These are phyloP conservation scores for Eulemur rufifrons DNA, from an alignment of 2,113 vertebrate genomes.

Conservation along the genomic window DNA sequence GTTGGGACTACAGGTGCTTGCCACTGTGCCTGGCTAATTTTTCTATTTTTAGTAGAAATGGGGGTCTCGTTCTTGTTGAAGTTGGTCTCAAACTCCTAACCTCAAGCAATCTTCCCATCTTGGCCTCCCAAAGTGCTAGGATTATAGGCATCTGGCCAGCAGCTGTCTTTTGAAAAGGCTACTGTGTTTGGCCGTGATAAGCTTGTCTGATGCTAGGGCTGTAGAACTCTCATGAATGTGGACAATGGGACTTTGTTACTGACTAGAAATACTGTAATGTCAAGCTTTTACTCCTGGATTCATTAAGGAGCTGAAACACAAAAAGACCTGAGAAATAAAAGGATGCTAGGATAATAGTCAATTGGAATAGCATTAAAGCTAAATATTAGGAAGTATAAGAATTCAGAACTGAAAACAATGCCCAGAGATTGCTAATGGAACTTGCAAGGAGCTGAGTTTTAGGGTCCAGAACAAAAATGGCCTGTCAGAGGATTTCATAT, in stretches of 20 bases:
- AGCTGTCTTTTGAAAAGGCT: not conserved
- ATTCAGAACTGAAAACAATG: not conserved
- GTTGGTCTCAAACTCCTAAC: too few relatives aligned
- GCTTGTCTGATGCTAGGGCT: not conserved
- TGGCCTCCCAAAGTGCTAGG: too few relatives aligned
- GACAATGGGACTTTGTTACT: not conserved
- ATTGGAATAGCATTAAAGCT: not conserved
- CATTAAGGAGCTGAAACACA: not conserved
- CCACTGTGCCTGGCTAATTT: too few relatives aligned
- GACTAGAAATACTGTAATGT: not conserved
- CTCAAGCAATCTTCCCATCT: too few relatives aligned
- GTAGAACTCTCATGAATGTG: not conserved
- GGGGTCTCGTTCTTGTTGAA: too few relatives aligned
- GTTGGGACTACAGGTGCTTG: too few relatives aligned
- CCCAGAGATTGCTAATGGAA: not conserved
- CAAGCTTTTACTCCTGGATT: not conserved
- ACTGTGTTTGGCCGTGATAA: not conserved
- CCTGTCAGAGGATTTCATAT: not conserved
- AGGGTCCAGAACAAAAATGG: not conserved
- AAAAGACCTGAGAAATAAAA: not conserved
- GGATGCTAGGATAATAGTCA: not conserved
- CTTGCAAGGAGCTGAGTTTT: not conserved
- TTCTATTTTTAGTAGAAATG: too few relatives aligned
- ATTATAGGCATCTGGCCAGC: too few relatives aligned
- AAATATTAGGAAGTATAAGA: not conserved